Base-by-base conservation (phyloP, 2,113 vertebrate genomes). In the Lota lota region DNA sequence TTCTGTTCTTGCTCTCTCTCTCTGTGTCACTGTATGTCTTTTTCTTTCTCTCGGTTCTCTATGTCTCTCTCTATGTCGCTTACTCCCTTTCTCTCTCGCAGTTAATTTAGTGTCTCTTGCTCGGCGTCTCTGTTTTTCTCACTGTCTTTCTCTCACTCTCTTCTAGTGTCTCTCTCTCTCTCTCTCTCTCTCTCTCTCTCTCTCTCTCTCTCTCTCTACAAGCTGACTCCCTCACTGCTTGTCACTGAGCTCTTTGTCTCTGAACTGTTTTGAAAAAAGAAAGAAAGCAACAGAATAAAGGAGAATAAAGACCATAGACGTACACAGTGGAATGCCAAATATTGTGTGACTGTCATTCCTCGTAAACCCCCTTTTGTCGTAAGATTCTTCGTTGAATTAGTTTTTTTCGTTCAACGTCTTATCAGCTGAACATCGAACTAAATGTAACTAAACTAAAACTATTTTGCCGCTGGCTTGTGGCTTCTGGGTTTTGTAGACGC, bases 11-110 rank as follows among this genome's bases (percentile, higher is more conserved):
- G 61, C 76, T 75, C 69, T 67, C 66, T 75, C 0, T 77, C 33
- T 17, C 1, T 68, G 78, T 77, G 78, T 89, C 81, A 79, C 77
- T 78, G 75, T 72, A 66, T 84, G 78, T 85, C 81, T 77, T 59
- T 60, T 66, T 63, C 67, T 74, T 61, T 72, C 22, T 15, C 59
- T 21, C 19, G n/a, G n/a, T n/a, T 22, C 59, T 15, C 59, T 16
- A 3, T 59, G 4, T n/a, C 56, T 5, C 15, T 50, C 50, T 75
- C 72, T 7, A 2, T 16, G 10, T 15, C 20, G 3, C 20, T 28
- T 1, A 16, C 14, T 28, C 22, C 16, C 61, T 16, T 12, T 22
- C 6, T 20, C 58, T 60, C 6, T 19, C 58, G 1, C n/a, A 20
- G n/a, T 18, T 19, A 6, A 11, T 10, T 59, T 8, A 7, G 19